These are phyloP conservation scores for Perizoma flavofasciatum DNA, from an alignment of 2,888 invertebrate genomes.

Conservation along the genomic window DNA sequence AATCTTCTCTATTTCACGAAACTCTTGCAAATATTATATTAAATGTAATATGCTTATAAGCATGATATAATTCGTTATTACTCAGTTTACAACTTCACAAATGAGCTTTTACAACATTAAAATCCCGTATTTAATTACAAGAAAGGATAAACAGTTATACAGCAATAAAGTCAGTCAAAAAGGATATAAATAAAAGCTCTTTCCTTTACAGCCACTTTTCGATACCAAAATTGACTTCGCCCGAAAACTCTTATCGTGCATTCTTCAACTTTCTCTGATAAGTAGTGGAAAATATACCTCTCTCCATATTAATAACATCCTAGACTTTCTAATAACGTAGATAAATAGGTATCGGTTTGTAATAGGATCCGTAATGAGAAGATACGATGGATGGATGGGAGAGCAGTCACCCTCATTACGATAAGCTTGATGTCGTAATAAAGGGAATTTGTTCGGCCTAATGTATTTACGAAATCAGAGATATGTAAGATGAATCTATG, in stretches of 20 bases:
- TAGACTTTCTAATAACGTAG: constrained; percentile 65
- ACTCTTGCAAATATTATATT: constrained; percentile 10
- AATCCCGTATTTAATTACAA: constrained; percentile 11
- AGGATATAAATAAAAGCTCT: constrained; percentile 34
- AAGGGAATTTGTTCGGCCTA: constrained; percentile 14
- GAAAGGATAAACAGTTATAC: constrained; percentile 13
- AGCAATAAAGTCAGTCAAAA: constrained; percentile 29
- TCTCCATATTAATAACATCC: constrained; percentile 78
- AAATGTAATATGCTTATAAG: background rate
- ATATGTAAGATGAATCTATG: constrained; percentile 6
- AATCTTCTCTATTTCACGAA: constrained; percentile 18
- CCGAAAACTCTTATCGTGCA: constrained; percentile 51
- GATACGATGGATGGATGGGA: constrained; percentile 62
- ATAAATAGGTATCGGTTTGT: constrained; percentile 61
- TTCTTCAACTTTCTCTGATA: constrained; percentile 77
- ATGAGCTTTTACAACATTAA: constrained; percentile 11
- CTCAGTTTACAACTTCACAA: constrained; percentile 10
- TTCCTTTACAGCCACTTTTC: constrained; percentile 29
- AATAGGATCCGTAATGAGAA: constrained; percentile 65
- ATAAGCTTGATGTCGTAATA: constrained; percentile 30
- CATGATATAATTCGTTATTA: constrained; percentile 1
- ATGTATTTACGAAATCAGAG: constrained; percentile 6
- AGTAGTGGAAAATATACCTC: constrained; percentile 69
- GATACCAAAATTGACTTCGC: background rate
- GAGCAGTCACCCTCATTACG: constrained; percentile 55